These are phyloP conservation scores for Tokudaia tokunoshimensis DNA, from an alignment of 2,797 vertebrate species.

Conservation along the genomic window DNA sequence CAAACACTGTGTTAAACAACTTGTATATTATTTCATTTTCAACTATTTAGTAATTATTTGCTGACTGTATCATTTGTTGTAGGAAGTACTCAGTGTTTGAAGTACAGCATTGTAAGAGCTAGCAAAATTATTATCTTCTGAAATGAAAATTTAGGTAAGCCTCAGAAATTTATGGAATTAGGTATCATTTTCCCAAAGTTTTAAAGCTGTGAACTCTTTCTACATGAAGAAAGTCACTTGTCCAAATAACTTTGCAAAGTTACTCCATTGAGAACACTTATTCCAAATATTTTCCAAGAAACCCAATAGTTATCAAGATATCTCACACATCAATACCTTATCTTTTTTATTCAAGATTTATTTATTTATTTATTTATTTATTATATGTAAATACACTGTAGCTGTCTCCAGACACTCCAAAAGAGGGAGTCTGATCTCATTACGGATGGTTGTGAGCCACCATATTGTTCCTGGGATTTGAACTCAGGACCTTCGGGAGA, in stretches of 20 bases:
- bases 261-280: not conserved
- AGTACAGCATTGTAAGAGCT: not conserved
- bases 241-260: not conserved
- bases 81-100: not conserved
- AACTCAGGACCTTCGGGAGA: no score
- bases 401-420: no score
- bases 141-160: not conserved
- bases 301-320: not conserved
- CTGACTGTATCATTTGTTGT: not conserved
- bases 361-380: no score
- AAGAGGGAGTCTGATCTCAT: no score
- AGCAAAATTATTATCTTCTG: not conserved
- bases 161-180: not conserved
- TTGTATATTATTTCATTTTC: not conserved
- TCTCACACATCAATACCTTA: not conserved
- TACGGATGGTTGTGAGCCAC: no score
- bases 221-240: not conserved
- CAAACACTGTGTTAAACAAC: not conserved
- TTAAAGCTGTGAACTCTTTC: not conserved
- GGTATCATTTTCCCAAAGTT: not conserved
- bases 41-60: conserved; percentile 24
- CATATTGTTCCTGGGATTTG: no score
- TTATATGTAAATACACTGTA: no score
- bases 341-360: not conserved
- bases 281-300: not conserved